Evolutionary conservation across 1,140 invertebrate species (phyloP).

Genomic region (Drosophila yakuba): DNA sequence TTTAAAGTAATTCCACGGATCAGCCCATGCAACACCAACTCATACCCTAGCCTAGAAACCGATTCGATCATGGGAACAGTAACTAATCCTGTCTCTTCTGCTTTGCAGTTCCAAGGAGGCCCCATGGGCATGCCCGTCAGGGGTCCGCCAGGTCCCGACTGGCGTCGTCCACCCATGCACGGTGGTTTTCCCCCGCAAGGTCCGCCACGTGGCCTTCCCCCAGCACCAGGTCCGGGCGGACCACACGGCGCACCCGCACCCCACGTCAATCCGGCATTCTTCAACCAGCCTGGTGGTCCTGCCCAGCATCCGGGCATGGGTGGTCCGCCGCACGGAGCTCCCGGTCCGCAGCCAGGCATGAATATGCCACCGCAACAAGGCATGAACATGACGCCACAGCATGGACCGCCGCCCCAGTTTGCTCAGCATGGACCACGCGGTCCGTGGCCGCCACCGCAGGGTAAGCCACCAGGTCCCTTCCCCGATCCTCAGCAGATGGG

Average conservation of each 20-base stretch:
- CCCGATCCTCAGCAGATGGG: constrained; percentile 85
- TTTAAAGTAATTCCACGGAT: constrained; percentile 57
- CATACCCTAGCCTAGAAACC: constrained; percentile 9
- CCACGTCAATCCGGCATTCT: constrained; percentile 98
- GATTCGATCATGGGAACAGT: not conserved
- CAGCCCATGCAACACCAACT: constrained; percentile 43
- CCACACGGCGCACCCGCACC: constrained; percentile 92
- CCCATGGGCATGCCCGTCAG: constrained; percentile 89
- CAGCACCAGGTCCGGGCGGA: constrained; percentile 85
- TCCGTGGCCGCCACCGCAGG: constrained; percentile 77
- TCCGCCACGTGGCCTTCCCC: constrained; percentile 88
- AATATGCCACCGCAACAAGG: constrained; percentile 86
- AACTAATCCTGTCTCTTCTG: constrained; percentile 29
- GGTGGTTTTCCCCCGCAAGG: constrained; percentile 85
- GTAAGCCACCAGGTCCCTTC: constrained; percentile 86
- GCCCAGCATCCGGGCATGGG: constrained; percentile 87
- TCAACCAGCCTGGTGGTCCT: constrained; percentile 89
- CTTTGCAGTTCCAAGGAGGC: constrained; percentile 87
- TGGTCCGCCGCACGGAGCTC: constrained; percentile 87
- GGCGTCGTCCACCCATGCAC: constrained; percentile 90
- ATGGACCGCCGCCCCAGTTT: constrained; percentile 88
- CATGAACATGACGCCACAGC: constrained; percentile 86
- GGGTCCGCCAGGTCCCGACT: constrained; percentile 88
- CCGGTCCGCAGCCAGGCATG: constrained; percentile 86
- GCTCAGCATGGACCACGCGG: constrained; percentile 85